Base-by-base conservation (phyloP, 2,888 invertebrate species). In the Pristionchus fissidentatus region DNA sequence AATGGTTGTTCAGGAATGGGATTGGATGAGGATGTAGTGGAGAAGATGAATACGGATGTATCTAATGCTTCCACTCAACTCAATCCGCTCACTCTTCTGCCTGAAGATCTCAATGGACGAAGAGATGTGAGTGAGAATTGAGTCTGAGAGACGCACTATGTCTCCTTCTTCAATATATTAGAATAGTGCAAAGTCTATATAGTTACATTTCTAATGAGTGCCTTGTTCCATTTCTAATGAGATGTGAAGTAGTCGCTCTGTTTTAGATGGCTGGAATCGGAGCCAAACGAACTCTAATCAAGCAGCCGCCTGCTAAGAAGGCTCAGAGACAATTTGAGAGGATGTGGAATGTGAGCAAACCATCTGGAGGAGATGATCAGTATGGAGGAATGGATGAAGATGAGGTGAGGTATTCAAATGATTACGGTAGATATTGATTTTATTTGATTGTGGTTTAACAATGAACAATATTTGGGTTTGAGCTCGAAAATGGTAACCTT, bases 1-100 rank as follows among this genome's bases (percentile, higher is more conserved):
- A 52, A 77, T 77, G 13, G 52, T n/a, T 96, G 97, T 92, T 97
- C 97, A 86, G 98, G 98, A 81, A 97, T 98, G 97, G 98, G 98
- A n/a, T 96, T 97, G 38, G 97, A 98, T 93, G 97, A 97, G 92
- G 96, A 96, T 93, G 95, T 97, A 0, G 96, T 96, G 91, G 93
- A 93, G 46, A 90, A 92, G 82, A 89, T 92, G 82, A 92, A 91
- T 52, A 84, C 85, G 19, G 88, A 89, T 60, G 84, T 90, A 5
- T 41, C 62, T 41, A 81, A 26, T 62, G 46, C 62, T 35, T 60
- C 81, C 10, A 46, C 62, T 46, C 43, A 66, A 22, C 32, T 62
- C 46, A 66, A 66, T 81, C 62, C 62, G 1, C 81, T 81, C 35
- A 35, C 66, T 35, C 84, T 86, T 0, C 85, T 90, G 13, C 89